phyloP scores from a whole-genome alignment of 2,113 vertebrate genomes.

The Eublepharis macularius region DNA sequence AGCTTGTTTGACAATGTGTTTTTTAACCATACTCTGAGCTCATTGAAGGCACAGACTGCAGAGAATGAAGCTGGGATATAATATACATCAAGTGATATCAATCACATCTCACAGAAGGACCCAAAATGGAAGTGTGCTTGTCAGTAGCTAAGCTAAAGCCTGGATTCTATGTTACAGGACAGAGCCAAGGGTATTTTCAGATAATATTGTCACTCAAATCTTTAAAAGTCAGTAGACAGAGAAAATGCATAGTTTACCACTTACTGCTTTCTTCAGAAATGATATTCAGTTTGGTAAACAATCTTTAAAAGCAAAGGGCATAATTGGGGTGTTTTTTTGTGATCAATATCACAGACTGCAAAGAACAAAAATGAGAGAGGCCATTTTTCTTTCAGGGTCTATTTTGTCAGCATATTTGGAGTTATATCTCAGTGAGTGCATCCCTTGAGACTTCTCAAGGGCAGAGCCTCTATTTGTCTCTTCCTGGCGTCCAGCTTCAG shows the following conservation, averaged over 20 bases:
- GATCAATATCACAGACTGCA: neutral
- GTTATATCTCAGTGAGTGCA: neutral
- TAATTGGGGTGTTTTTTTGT: neutral
- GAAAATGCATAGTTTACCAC: neutral
- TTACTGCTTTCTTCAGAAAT: too few relatives aligned
- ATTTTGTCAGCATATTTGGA: neutral
- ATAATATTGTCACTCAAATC: neutral
- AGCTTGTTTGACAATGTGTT: too few relatives aligned
- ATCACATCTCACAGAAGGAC: neutral
- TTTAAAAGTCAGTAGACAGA: neutral
- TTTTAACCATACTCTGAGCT: too few relatives aligned
- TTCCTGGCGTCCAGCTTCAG: neutral
- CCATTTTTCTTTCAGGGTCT: too few relatives aligned
- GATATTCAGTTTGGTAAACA: neutral
- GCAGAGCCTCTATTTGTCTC: neutral
- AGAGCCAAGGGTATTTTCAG: too few relatives aligned
- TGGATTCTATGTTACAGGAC: neutral
- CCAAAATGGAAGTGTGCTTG: neutral
- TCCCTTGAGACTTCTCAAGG: constrained; percentile 1
- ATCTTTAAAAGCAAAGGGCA: neutral
- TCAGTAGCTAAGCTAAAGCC: neutral
- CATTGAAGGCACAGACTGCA: too few relatives aligned
- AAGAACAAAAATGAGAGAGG: neutral
- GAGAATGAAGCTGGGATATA: neutral
- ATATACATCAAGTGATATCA: neutral